Conservation (phyloP, 2,888 invertebrate genomes). For the Asteroscopus sphinx region DNA sequence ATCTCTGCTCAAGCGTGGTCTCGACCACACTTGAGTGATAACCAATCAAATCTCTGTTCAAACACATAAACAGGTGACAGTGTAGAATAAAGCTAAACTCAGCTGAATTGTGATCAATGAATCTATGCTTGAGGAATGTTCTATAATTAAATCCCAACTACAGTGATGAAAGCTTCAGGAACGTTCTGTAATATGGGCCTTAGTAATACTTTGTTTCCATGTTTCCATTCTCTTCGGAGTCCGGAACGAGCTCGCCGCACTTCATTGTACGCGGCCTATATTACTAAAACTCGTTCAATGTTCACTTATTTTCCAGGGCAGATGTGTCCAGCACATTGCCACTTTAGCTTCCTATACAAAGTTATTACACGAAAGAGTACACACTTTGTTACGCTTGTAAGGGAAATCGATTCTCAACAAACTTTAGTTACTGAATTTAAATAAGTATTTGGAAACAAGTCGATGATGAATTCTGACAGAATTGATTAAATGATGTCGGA, state of each 20-base stretch:
- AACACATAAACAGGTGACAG: too few species aligned
- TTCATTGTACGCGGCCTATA: conserved; percentile 23
- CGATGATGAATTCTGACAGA: conserved; percentile 20
- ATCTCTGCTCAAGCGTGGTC: too few species aligned
- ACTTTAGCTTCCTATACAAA: conserved; percentile 24
- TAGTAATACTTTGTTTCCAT: conserved; percentile 4
- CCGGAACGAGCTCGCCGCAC: conserved; percentile 9
- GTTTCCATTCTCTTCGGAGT: conserved; percentile 8
- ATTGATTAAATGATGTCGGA: conserved; percentile 27
- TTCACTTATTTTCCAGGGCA: conserved; percentile 40
- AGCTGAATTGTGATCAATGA: too few species aligned
- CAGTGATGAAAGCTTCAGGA: too few species aligned
- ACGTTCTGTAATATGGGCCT: too few species aligned
- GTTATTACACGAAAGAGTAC: conserved; percentile 17
- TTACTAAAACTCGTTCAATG: conserved; percentile 34
- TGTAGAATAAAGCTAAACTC: too few species aligned
- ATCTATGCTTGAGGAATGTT: too few species aligned
- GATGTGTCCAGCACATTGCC: conserved; percentile 39
- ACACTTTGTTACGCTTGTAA: conserved; percentile 16
- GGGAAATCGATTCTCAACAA: conserved; percentile 38
- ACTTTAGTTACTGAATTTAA: conserved; percentile 23
- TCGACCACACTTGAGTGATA: too few species aligned
- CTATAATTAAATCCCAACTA: too few species aligned
- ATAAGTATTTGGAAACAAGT: conserved; percentile 18
- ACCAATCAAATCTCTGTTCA: too few species aligned